These are phyloP conservation scores for Eupithecia subumbrata DNA, from an alignment of 2,888 invertebrate species.

Conservation along the genomic window DNA sequence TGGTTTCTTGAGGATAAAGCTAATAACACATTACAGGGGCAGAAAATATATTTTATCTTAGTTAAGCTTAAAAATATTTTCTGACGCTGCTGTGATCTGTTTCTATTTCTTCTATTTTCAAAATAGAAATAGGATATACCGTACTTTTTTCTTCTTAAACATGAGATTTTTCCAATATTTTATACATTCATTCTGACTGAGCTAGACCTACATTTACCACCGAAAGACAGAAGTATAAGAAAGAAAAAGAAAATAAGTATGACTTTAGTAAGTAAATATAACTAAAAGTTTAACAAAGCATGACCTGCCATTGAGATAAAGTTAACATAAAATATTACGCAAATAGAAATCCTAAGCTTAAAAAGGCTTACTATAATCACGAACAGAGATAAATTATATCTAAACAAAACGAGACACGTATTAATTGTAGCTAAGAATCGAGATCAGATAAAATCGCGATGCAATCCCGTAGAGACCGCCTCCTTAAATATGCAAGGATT, in stretches of 20 bases:
- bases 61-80: no score
- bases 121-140: neutral
- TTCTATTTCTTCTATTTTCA: no score
- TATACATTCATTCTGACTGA: neutral
- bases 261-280: neutral
- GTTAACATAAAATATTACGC: conserved; percentile 17
- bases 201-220: neutral
- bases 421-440: conserved; percentile 47
- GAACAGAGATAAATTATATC: conserved; percentile 46
- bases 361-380: conserved; percentile 37
- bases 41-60: neutral
- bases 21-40: neutral
- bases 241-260: neutral
- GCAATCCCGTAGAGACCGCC: conserved; percentile 41
- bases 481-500: conserved; percentile 58
- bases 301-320: neutral
- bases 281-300: neutral
- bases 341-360: conserved; percentile 26
- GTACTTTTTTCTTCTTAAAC: neutral
- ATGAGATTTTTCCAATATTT: neutral
- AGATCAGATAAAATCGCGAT: conserved; percentile 46
- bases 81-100: no score
- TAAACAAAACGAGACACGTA: conserved; percentile 47
- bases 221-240: neutral
- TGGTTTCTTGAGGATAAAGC: neutral